Base-by-base conservation (phyloP, 2,888 invertebrate genomes). In the Cinara cedri region DNA sequence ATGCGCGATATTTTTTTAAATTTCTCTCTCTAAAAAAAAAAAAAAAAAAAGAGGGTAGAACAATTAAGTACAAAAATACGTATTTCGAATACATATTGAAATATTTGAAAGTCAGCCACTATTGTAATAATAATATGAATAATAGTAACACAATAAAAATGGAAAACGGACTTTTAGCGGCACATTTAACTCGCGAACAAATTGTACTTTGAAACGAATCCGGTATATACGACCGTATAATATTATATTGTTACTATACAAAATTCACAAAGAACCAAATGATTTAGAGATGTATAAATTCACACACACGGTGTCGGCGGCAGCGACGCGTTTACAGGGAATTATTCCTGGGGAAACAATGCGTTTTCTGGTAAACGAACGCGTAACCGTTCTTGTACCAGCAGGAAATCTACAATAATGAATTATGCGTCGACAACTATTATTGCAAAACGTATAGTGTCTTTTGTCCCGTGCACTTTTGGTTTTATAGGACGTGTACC, bases 191-290 rank as follows among this genome's bases (percentile, higher is more conserved):
- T 71, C 42, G 34, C 34, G 34, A 71, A 24, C 24, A 6, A 24
- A 68, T 34, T 34, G 34, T 46, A 55, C 1, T 66, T 24, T 24
- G 24, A 66, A 66, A 71, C 34, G 16, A 42, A 57, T 57, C 57
- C n/a, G 21, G 44, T 16, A n/a, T n/a, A n/a, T n/a, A 3, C n/a
- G n/a, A 65, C 44, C 46, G 44, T 19, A 16, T 42, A 13, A 42
- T 19, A 63, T 13, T 13, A 21, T 11, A 21, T 21, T 24, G 34
- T n/a, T n/a, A n/a, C n/a, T n/a, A n/a, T n/a, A n/a, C 21, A 24
- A 44, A 44, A 44, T 34, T 16, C n/a, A 71, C 71, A 71, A 71
- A 71, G 55, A 71, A 71, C 71, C 21, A 16, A 21, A 21, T 71
- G 71, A 71, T 51, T 71, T 19, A 55, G 21, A 55, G 42, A 54